These are phyloP conservation scores for Chrysina gloriosa DNA, from an alignment of 2,888 invertebrate genomes.

Conservation along the genomic window DNA sequence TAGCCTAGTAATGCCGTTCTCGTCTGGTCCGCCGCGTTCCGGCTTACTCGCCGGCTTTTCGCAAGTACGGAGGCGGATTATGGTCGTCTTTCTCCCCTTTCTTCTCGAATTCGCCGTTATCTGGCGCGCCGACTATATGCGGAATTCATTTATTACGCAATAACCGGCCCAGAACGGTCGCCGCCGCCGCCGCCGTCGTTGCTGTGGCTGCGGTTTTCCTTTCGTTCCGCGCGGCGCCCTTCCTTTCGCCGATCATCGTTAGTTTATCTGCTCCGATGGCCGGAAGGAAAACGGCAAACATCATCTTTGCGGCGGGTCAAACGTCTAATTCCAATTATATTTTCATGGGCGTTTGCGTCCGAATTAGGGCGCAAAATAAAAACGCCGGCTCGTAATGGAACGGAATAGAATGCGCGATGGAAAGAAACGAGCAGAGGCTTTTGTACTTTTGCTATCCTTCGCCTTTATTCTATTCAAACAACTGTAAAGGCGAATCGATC, in stretches of 20 bases:
- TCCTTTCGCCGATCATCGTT: conserved; percentile 21
- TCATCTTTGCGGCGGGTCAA: conserved; percentile 23
- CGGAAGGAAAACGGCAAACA: conserved; percentile 25
- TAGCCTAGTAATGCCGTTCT: conserved; percentile 27
- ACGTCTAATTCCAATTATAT: conserved; percentile 34
- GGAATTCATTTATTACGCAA: conserved; percentile 35
- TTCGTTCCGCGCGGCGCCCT: neutral
- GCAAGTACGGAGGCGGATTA: neutral
- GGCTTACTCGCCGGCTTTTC: conserved; percentile 31
- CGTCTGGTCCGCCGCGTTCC: conserved; percentile 11
- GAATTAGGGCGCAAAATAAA: neutral
- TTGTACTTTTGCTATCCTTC: neutral
- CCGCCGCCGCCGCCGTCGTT: no score
- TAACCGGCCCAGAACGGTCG: conserved; percentile 19
- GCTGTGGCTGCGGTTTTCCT: conserved; percentile 15
- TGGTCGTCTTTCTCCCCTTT: neutral
- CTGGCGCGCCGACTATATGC: conserved; percentile 11
- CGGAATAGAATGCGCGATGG: neutral
- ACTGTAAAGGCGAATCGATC: no score
- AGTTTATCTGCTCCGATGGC: conserved; percentile 20
- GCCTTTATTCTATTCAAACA: no score
- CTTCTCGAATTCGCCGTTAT: neutral
- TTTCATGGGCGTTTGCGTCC: conserved; percentile 25
- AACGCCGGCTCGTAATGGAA: neutral
- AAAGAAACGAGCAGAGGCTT: neutral